Evolutionary conservation across 2,113 vertebrate genomes (phyloP).

Genomic region (Merops nubicus): DNA sequence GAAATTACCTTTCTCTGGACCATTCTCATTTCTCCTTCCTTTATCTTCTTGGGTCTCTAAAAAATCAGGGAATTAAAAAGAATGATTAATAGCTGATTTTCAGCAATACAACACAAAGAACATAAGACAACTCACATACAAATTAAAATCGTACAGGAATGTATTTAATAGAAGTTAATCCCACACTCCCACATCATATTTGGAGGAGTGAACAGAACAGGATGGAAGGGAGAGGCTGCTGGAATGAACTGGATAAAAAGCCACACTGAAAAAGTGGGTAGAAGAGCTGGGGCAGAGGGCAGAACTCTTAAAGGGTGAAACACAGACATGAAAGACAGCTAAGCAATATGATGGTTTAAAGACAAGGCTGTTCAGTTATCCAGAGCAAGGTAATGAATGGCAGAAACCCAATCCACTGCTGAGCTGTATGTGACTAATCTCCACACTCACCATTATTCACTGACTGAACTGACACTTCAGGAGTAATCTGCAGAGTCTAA

Average conservation of each 20-base stretch:
- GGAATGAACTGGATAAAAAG: background rate
- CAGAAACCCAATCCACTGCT: background rate
- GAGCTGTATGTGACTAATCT: background rate
- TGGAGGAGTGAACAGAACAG: background rate
- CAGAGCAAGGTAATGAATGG: background rate
- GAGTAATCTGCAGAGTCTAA: background rate
- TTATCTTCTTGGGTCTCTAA: constrained; percentile 79
- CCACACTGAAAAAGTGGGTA: background rate
- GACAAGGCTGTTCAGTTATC: background rate
- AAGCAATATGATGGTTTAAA: background rate
- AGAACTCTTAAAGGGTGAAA: background rate
- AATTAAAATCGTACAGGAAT: background rate
- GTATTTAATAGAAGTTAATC: background rate
- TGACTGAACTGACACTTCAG: background rate
- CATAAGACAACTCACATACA: background rate
- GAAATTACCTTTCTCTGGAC: constrained; percentile 80
- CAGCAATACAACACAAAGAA: background rate
- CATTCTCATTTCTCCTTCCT: constrained; percentile 65
- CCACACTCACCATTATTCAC: background rate
- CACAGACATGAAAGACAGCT: background rate
- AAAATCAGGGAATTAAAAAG: background rate
- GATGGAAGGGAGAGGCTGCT: background rate
- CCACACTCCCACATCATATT: background rate
- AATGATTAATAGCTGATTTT: background rate
- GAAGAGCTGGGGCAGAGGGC: background rate